Evolutionary conservation across 2,888 invertebrate genomes (phyloP).

Genomic region (Criorhina ranunculi): DNA sequence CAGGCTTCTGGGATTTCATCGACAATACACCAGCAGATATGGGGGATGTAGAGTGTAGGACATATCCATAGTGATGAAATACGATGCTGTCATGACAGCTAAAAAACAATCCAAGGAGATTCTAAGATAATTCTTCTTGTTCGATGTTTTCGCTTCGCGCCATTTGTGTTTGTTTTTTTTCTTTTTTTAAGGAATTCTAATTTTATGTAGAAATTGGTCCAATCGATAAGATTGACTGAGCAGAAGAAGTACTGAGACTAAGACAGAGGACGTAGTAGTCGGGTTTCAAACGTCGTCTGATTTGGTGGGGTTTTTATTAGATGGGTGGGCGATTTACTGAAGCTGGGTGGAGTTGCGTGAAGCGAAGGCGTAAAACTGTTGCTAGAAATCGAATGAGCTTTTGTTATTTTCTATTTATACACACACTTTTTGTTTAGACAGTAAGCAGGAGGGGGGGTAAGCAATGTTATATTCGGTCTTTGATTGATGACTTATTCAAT

Average conservation of each 20-base stretch:
- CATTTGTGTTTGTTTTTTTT: constrained; percentile 37
- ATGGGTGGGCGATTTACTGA: constrained; percentile 8
- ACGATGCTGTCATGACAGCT: constrained; percentile 27
- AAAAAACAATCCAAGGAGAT: constrained; percentile 22
- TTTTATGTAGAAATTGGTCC: constrained; percentile 33
- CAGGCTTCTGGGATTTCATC: constrained; percentile 48
- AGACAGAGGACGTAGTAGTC: constrained; percentile 6
- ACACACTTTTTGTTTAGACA: constrained; percentile 7
- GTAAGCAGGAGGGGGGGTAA: neutral
- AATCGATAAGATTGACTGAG: constrained; percentile 57
- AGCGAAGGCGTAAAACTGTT: constrained; percentile 27
- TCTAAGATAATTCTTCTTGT: constrained; percentile 9
- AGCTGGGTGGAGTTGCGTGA: neutral
- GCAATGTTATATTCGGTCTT: constrained; percentile 20
- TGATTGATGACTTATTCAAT: constrained; percentile 64
- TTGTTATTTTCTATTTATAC: constrained; percentile 40
- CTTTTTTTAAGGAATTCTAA: constrained; percentile 12
- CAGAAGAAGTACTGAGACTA: neutral
- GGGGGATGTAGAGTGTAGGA: neutral
- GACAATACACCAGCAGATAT: constrained; percentile 1
- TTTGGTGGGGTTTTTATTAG: constrained; percentile 29
- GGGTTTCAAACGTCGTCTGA: constrained; percentile 30
- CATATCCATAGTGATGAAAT: constrained; percentile 20
- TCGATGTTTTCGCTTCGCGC: constrained; percentile 37
- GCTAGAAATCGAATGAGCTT: constrained; percentile 53